Conservation (phyloP, 1,140 invertebrate genomes). For the Drosophila saltans region DNA sequence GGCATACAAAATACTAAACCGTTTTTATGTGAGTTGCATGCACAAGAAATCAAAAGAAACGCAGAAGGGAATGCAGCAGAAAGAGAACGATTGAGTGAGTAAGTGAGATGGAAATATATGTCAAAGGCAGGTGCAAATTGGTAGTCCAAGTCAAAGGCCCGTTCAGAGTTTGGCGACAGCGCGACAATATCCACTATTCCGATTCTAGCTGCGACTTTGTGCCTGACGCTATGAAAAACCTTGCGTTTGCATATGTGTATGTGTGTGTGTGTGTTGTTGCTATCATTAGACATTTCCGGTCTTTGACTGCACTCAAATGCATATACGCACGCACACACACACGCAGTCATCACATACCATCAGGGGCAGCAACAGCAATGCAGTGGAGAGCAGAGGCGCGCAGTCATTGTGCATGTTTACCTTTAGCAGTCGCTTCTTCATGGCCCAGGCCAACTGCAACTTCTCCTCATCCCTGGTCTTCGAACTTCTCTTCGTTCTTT, state of each 20-base stretch:
- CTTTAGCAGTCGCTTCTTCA: background rate
- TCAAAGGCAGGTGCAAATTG: slow-evolving; percentile 48
- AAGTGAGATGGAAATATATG: slow-evolving; percentile 20
- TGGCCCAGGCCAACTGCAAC: background rate
- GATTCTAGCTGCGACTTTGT: slow-evolving; percentile 18
- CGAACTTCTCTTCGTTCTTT: background rate
- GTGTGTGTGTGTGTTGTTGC: slow-evolving; percentile 13
- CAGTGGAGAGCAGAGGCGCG: background rate
- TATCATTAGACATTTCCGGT: slow-evolving; percentile 73
- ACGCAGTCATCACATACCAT: slow-evolving; percentile 4
- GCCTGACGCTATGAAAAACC: background rate
- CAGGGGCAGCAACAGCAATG: slow-evolving; percentile 1
- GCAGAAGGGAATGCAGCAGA: background rate
- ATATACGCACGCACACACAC: slow-evolving; percentile 6
- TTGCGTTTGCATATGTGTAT: background rate
- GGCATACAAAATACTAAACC: slow-evolving; percentile 31
- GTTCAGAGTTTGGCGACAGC: slow-evolving; percentile 2
- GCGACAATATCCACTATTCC: slow-evolving; percentile 40
- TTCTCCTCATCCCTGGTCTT: background rate
- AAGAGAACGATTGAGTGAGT: background rate
- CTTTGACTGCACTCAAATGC: slow-evolving; percentile 46
- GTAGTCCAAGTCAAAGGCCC: slow-evolving; percentile 26
- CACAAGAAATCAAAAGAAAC: slow-evolving; percentile 14
- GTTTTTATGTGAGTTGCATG: slow-evolving; percentile 48
- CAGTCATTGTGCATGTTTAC: slow-evolving; percentile 12